Evolutionary conservation across 2,113 vertebrate species (phyloP).

Genomic region (cat (Felis catus)): F.catus_Fca126_mat1.0 CM031412.1:63887001-63887500

Average conservation of each 20-base stretch:
- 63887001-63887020: background rate
- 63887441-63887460: background rate
- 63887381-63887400: background rate
- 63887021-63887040: slow-evolving; percentile 16
- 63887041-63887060: slow-evolving; percentile 11
- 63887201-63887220: background rate
- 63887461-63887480: background rate
- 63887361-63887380: background rate
- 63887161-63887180: background rate
- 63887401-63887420: background rate
- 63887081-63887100: background rate
- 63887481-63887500: background rate
- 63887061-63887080: background rate
- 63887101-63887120: background rate
- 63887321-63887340: background rate
- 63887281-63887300: background rate
- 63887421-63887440: background rate
- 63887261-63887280: background rate
- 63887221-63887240: background rate
- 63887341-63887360: background rate
- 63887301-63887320: background rate
- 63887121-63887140: background rate
- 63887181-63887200: background rate
- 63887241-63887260: background rate
- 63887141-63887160: background rate